A percentile compares a stretch with the other conserved stretches of the same genome.
These are phyloP conservation scores for Spermophilus dauricus DNA, from an alignment of 2,113 vertebrate genomes.

Conservation along the genomic window DNA sequence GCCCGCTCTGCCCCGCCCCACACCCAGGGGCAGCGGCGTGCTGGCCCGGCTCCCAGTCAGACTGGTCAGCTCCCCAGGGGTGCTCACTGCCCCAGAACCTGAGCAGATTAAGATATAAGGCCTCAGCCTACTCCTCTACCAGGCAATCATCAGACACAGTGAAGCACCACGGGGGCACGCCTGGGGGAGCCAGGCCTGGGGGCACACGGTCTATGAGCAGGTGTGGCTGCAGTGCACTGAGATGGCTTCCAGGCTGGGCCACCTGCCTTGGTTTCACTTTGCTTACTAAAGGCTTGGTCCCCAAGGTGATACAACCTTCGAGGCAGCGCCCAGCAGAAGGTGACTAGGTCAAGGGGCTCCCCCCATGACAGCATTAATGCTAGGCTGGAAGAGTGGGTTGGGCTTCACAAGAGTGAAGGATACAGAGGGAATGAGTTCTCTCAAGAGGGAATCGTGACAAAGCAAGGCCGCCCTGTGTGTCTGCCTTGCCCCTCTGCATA, in stretches of 20 bases:
- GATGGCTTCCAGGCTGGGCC: not conserved
- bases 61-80: fast-evolving
- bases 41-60: not conserved
- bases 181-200: not conserved
- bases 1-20: fast-evolving
- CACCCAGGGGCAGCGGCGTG: fast-evolving
- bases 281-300: not conserved
- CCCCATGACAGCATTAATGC: not conserved
- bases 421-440: not conserved
- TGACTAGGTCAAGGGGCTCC: not conserved
- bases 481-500: not conserved
- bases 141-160: not conserved
- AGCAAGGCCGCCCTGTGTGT: not conserved
- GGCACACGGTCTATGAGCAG: not conserved
- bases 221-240: fast-evolving
- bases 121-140: not conserved
- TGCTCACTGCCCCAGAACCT: fast-evolving
- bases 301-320: not conserved
- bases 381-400: not conserved
- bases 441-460: not conserved
- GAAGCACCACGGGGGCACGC: too few species aligned
- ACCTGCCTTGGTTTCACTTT: not conserved
- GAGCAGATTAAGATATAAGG: not conserved
- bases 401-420: not conserved
- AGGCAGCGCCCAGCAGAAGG: too few species aligned